Conservation (phyloP, 2,888 invertebrate species). For the Lithodes maja region DNA sequence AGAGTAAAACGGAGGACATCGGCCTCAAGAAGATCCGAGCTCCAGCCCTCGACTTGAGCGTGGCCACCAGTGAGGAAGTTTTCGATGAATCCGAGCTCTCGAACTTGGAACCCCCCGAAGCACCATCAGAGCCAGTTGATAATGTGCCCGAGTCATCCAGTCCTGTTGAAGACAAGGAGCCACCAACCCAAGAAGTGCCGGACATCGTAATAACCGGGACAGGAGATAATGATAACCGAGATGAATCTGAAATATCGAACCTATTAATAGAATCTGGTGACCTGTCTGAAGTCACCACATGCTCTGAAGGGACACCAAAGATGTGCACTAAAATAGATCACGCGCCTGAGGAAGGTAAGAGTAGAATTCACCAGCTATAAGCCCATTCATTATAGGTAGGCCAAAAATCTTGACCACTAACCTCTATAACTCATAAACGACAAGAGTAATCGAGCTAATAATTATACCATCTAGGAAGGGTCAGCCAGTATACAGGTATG, state of each 20-base stretch:
- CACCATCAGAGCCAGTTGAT: background rate
- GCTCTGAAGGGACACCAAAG: background rate
- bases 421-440: too few species aligned
- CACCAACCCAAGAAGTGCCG: slow-evolving; percentile 27
- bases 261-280: slow-evolving; percentile 27
- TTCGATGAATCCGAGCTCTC: slow-evolving; percentile 40
- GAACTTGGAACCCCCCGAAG: background rate
- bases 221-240: background rate
- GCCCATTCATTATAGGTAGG: too few species aligned
- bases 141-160: background rate
- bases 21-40: slow-evolving; percentile 65
- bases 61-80: slow-evolving; percentile 44
- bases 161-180: background rate
- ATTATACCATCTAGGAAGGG: too few species aligned
- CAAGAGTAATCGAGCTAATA: too few species aligned
- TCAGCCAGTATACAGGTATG: too few species aligned
- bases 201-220: slow-evolving; percentile 56
- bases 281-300: slow-evolving; percentile 12
- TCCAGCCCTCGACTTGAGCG: slow-evolving; percentile 55
- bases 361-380: too few species aligned
- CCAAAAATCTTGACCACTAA: too few species aligned
- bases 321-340: background rate
- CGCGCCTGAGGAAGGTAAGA: slow-evolving; percentile 45
- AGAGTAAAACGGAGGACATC: slow-evolving; percentile 61
- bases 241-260: slow-evolving; percentile 7